Conservation (phyloP, 2,797 vertebrate species). For the Phrynocephalus forsythii region DNA sequence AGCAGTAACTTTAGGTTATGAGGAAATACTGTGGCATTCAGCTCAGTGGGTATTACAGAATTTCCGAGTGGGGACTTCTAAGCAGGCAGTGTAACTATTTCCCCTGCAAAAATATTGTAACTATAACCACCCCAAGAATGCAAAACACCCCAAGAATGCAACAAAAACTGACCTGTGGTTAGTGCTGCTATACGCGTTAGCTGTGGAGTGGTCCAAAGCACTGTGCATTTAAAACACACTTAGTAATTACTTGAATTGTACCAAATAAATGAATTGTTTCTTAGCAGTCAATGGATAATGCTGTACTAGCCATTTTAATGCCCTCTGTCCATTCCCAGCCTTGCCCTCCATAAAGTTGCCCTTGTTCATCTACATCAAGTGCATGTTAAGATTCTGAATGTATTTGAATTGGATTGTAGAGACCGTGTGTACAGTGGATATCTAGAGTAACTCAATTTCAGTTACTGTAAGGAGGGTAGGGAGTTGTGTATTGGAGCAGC, state of each 20-base stretch:
- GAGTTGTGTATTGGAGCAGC: constrained; percentile 40
- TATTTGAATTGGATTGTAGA: constrained; percentile 45
- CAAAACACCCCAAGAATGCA: too few species aligned
- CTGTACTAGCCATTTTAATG: constrained; percentile 39
- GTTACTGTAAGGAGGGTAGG: constrained; percentile 27
- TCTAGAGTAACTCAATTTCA: constrained; percentile 29
- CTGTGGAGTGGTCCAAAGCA: constrained; percentile 47
- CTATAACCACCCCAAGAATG: constrained; percentile 49
- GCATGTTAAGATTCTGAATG: constrained; percentile 11
- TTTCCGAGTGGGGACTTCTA: constrained; percentile 28
- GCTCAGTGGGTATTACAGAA: constrained; percentile 54
- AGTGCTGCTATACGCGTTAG: constrained; percentile 50
- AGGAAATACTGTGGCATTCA: constrained; percentile 39
- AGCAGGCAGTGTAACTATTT: constrained; percentile 30
- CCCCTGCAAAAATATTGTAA: constrained; percentile 41
- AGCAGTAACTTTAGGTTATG: constrained; percentile 61
- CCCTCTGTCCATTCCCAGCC: constrained; percentile 52
- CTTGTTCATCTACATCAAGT: constrained; percentile 28
- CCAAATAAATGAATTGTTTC: constrained; percentile 33
- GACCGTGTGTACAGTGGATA: constrained; percentile 35
- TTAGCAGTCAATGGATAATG: constrained; percentile 41
- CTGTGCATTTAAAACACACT: constrained; percentile 44
- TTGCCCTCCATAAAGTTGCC: background rate
- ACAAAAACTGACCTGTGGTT: background rate
- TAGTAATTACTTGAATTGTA: constrained; percentile 46